Evolutionary conservation across 2,113 vertebrate genomes (phyloP).

Genomic region (Coturnix japonica): DNA sequence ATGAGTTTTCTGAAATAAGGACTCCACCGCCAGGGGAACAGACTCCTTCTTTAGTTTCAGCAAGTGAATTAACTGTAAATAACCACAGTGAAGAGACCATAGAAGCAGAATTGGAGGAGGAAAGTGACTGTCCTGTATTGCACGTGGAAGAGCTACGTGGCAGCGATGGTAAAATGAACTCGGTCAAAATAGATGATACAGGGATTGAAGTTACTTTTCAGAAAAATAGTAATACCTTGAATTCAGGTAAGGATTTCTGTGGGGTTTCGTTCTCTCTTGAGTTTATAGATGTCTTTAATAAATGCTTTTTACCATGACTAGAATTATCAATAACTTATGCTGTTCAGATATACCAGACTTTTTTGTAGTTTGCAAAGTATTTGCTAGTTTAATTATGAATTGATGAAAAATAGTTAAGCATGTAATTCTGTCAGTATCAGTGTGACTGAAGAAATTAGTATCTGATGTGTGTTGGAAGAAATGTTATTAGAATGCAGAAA

Average conservation of each 20-base stretch:
- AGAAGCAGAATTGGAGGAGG: not conserved
- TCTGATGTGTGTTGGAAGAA: not conserved
- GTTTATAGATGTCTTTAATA: not conserved
- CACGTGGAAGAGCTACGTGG: not conserved
- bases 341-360: not conserved
- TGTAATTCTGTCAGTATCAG: not conserved
- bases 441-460: not conserved
- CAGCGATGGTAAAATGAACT: not conserved
- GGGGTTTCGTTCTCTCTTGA: not conserved
- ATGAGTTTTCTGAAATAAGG: not conserved
- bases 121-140: not conserved
- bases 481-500: not conserved
- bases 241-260: constrained; percentile 68
- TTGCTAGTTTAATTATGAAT: not conserved
- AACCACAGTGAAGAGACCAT: not conserved
- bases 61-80: constrained; percentile 4
- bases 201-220: constrained; percentile 14
- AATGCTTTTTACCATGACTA: not conserved
- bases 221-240: not conserved
- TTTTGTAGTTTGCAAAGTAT: not conserved
- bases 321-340: not conserved
- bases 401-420: not conserved
- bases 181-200: not conserved
- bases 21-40: not conserved
- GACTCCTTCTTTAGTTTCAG: not conserved